Percentiles rank a stretch among this genome's conserved stretches.
Conservation (phyloP, 1,140 invertebrate species). For the Berghia stephanieae region DNA sequence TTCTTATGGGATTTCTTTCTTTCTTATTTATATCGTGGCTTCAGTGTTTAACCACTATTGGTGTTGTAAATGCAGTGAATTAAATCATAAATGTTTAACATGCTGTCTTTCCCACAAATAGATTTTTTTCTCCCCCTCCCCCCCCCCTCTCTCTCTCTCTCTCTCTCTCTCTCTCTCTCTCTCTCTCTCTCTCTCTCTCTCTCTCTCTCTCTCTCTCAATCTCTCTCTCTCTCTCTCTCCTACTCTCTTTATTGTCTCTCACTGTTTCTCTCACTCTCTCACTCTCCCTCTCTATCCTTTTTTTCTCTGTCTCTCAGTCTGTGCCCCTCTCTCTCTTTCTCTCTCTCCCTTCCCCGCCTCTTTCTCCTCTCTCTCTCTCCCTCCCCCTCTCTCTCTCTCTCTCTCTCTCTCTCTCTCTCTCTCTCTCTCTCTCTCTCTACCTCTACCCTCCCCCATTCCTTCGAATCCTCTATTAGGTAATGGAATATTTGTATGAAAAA, state of each 20-base stretch:
- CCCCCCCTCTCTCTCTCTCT: too few species aligned
- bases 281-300: background rate
- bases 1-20: constrained; percentile 6
- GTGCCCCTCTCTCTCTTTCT: background rate
- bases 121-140: too few species aligned
- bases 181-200: background rate
- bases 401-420: background rate
- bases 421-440: constrained; percentile 1
- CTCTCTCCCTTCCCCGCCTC: background rate
- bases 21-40: too few species aligned
- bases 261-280: background rate
- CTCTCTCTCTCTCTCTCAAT: background rate
- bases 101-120: too few species aligned
- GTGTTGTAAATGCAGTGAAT: too few species aligned
- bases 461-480: background rate
- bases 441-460: background rate
- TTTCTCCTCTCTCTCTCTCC: background rate
- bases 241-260: background rate
- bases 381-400: background rate
- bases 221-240: background rate
- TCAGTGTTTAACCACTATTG: too few species aligned
- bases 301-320: background rate
- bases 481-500: background rate
- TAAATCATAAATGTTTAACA: too few species aligned
- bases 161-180: constrained; percentile 2